Evolutionary conservation across 2,888 invertebrate species (phyloP).

Genomic region (Neocrepidodera transversa): DNA sequence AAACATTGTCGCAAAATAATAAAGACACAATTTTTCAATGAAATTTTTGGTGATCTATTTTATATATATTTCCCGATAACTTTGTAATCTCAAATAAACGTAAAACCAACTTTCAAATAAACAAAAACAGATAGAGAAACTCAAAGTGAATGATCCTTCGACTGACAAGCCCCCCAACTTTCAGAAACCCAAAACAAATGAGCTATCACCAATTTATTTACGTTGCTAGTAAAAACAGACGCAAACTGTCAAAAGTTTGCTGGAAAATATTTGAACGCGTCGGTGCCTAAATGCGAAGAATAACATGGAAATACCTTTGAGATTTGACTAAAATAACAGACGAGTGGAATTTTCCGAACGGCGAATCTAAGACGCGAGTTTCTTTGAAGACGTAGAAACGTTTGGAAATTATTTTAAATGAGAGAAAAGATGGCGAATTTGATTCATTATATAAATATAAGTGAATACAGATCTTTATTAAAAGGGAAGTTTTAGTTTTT

Average conservation of each 20-base stretch:
- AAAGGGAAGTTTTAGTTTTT: too few relatives aligned
- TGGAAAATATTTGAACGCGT: constrained; percentile 36
- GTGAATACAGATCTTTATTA: too few relatives aligned
- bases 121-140: neutral
- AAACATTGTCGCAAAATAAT: too few relatives aligned
- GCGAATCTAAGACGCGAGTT: neutral
- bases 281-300: constrained; percentile 33
- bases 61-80: too few relatives aligned
- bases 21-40: too few relatives aligned
- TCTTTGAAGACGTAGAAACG: neutral
- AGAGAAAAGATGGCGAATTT: neutral
- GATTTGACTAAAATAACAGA: constrained; percentile 40
- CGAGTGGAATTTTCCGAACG: neutral
- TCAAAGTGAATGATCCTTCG: neutral
- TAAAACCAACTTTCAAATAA: neutral
- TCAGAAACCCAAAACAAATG: constrained; percentile 29
- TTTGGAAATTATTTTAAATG: neutral
- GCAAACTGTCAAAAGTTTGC: constrained; percentile 35
- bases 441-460: too few relatives aligned
- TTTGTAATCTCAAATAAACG: too few relatives aligned
- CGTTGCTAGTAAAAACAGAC: constrained; percentile 32
- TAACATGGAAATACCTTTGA: constrained; percentile 38
- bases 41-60: too few relatives aligned
- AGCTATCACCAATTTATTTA: constrained; percentile 39
- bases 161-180: constrained; percentile 4